Evolutionary conservation across 2,888 invertebrate genomes (phyloP).

Genomic region (Megamerina dolium): DNA sequence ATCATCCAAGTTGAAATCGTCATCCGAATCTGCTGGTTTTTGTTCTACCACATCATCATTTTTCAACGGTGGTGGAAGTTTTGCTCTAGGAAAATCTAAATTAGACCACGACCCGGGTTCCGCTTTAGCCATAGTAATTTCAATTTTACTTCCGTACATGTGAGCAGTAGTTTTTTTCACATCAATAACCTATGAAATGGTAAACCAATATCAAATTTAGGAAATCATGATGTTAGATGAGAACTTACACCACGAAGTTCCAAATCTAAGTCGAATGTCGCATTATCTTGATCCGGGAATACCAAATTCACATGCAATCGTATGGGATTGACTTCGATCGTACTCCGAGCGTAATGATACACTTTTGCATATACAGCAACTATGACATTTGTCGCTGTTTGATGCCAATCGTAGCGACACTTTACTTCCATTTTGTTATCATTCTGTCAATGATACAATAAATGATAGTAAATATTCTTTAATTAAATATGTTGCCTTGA

Average conservation of each 20-base stretch:
- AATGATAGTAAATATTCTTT: background rate
- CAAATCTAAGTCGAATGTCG: slow-evolving; percentile 67
- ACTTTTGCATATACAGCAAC: slow-evolving; percentile 89
- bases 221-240: too few relatives aligned
- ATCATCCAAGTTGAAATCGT: slow-evolving; percentile 70
- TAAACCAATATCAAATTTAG: too few relatives aligned
- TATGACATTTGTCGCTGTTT: slow-evolving; percentile 77
- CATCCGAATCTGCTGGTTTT: slow-evolving; percentile 51
- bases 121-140: slow-evolving; percentile 83
- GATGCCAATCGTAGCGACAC: slow-evolving; percentile 94
- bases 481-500: background rate
- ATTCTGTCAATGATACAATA: slow-evolving; percentile 52
- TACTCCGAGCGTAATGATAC: slow-evolving; percentile 70
- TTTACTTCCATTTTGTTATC: slow-evolving; percentile 54
- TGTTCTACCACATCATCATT: slow-evolving; percentile 8
- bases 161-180: slow-evolving; percentile 64
- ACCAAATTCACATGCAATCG: slow-evolving; percentile 66
- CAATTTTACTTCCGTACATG: slow-evolving; percentile 85
- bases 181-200: slow-evolving; percentile 67
- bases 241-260: slow-evolving; percentile 77
- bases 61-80: slow-evolving; percentile 22
- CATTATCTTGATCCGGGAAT: slow-evolving; percentile 70
- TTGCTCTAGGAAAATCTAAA: slow-evolving; percentile 58
- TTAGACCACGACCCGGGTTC: slow-evolving; percentile 78
- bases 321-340: slow-evolving; percentile 78